Percentiles rank a stretch among this genome's conserved stretches.
Conservation (phyloP, 2,797 vertebrate genomes). For the Petrocephalus schoutedeni region DNA sequence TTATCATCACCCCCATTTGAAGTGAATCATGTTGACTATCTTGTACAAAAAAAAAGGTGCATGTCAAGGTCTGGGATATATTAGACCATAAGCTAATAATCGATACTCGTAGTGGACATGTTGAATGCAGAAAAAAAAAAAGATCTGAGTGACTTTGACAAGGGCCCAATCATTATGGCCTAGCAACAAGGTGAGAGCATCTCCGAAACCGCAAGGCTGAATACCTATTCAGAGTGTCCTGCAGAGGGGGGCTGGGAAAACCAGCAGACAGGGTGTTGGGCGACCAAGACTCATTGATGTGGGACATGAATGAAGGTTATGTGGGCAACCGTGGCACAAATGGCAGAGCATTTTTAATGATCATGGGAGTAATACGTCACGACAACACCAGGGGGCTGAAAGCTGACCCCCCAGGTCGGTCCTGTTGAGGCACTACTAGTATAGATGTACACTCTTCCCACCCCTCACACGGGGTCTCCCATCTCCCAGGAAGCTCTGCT, state of each 20-base stretch:
- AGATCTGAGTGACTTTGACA: too few species aligned
- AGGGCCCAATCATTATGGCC: background rate
- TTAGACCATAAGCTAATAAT: background rate
- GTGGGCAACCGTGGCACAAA: background rate
- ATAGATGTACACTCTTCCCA: background rate
- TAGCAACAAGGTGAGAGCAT: background rate
- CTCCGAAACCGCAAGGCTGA: background rate
- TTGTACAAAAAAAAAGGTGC: background rate
- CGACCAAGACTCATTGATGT: background rate
- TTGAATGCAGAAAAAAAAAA: too few species aligned
- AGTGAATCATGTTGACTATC: background rate
- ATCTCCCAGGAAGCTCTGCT: background rate
- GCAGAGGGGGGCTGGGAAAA: too few species aligned
- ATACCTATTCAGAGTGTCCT: background rate
- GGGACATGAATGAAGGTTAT: background rate
- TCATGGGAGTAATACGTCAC: background rate
- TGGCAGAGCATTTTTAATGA: background rate
- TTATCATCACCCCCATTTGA: background rate
- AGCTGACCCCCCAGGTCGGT: background rate
- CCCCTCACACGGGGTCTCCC: background rate
- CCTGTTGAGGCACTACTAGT: background rate
- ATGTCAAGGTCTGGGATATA: background rate
- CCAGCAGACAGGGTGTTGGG: background rate
- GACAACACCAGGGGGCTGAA: background rate
- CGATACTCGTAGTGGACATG: too few species aligned